Evolutionary conservation across 2,888 invertebrate genomes (phyloP).

Genomic region (Xanthia togata): DNA sequence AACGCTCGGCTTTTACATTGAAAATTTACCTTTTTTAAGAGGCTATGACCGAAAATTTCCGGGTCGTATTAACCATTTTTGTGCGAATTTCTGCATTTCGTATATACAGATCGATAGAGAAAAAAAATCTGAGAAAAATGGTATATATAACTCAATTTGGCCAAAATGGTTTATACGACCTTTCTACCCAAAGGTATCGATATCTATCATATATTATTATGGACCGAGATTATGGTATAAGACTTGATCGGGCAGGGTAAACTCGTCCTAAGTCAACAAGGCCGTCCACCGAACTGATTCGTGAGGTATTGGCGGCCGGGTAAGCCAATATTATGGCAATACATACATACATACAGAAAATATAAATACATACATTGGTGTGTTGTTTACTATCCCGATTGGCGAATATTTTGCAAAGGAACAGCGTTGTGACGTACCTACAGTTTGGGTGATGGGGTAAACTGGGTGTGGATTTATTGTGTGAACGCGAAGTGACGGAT

Average conservation of each 20-base stretch:
- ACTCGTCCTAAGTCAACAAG: constrained; percentile 64
- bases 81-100: no score
- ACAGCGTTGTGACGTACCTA: constrained; percentile 22
- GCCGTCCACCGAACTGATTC: constrained; percentile 44
- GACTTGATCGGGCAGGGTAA: constrained; percentile 62
- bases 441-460: neutral
- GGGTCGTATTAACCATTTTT: no score
- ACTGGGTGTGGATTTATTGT: constrained; percentile 31
- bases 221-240: constrained; percentile 61
- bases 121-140: no score
- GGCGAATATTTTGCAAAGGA: constrained; percentile 41
- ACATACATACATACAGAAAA: neutral
- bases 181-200: no score
- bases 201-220: constrained; percentile 58
- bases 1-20: no score
- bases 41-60: no score
- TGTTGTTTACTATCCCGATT: constrained; percentile 49
- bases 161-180: no score
- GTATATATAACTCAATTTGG: no score
- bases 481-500: constrained; percentile 6
- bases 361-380: neutral
- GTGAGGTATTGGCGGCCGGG: constrained; percentile 38
- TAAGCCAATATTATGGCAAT: constrained; percentile 46
- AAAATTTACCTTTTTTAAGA: no score
- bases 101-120: no score